Percentiles rank a stretch among this genome's conserved stretches.
phyloP scores from a whole-genome alignment of 2,113 vertebrate species.

The Halcyon senegalensis region DNA sequence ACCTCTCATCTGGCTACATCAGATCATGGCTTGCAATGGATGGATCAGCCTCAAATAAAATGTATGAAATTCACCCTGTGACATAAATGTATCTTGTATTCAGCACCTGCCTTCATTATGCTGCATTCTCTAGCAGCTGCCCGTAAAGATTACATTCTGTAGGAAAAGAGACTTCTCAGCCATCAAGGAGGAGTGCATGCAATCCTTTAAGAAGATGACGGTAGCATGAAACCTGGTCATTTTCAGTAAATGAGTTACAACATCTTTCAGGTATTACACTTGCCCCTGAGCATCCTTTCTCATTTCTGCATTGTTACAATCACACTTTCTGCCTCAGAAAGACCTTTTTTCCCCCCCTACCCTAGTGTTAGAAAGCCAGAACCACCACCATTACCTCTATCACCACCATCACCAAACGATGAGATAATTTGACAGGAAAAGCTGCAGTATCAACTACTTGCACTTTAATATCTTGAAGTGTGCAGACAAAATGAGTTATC shows the following conservation, averaged over 20 bases:
- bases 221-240: background rate
- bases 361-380: background rate
- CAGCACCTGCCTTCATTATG: background rate
- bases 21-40: background rate
- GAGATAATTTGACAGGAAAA: constrained; percentile 1
- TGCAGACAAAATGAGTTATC: background rate
- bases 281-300: background rate
- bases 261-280: background rate
- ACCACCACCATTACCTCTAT: background rate
- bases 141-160: background rate
- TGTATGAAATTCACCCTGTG: background rate
- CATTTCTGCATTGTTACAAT: background rate
- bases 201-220: background rate
- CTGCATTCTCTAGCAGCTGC: background rate
- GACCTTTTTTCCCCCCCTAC: background rate
- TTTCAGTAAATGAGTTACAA: constrained; percentile 13
- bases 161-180: background rate
- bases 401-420: background rate
- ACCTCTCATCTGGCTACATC: background rate
- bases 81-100: background rate
- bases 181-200: background rate
- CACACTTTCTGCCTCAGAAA: background rate
- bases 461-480: background rate
- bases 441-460: background rate
- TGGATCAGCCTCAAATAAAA: constrained; percentile 21